phyloP scores from a whole-genome alignment of 2,888 invertebrate species.

The Rosalia funebris region DNA sequence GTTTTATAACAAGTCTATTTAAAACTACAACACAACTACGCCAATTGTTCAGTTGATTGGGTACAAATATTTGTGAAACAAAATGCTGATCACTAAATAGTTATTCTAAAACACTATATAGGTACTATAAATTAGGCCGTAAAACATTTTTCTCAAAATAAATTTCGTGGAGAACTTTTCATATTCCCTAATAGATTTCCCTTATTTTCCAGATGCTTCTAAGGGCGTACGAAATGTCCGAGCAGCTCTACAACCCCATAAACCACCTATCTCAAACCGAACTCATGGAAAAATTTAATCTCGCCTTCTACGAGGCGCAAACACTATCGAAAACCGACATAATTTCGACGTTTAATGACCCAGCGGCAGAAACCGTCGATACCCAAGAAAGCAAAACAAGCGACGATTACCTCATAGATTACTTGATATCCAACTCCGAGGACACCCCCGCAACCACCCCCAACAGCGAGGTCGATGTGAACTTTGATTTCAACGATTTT shows the following conservation, averaged over 20 bases:
- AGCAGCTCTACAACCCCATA: constrained; percentile 50
- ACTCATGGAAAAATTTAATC: constrained; percentile 62
- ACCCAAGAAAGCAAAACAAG: constrained; percentile 30
- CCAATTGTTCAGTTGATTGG: no score
- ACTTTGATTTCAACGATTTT: constrained; percentile 59
- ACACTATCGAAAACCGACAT: constrained; percentile 51
- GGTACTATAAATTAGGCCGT: no score
- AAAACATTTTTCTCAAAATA: no score
- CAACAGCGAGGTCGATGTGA: constrained; percentile 42
- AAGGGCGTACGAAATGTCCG: constrained; percentile 43
- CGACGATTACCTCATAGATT: constrained; percentile 52
- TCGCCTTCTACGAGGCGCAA: constrained; percentile 63
- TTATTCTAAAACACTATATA: no score
- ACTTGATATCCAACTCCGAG: constrained; percentile 47
- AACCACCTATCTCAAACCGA: constrained; percentile 57
- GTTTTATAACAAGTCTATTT: no score
- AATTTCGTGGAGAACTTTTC: no score
- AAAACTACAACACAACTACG: no score
- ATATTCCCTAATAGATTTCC: no score
- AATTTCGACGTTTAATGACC: constrained; percentile 52
- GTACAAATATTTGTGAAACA: no score
- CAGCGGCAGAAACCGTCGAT: constrained; percentile 11
- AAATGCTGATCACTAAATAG: no score
- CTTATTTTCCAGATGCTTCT: constrained; percentile 48
- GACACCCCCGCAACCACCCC: constrained; percentile 39